Conservation (phyloP, 2,888 invertebrate species). For the Euplexia lucipara region DNA sequence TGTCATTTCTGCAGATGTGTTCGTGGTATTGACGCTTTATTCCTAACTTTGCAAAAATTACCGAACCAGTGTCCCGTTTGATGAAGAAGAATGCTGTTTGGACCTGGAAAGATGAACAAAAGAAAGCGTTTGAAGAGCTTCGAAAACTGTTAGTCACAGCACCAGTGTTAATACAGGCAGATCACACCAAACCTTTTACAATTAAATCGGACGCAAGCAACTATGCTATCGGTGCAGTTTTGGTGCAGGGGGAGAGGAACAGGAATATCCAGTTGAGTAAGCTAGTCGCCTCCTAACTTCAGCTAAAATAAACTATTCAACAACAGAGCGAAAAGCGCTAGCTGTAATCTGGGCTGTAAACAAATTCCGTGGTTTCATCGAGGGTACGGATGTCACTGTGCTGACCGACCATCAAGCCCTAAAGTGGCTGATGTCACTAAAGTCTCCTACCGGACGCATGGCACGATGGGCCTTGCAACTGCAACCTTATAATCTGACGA, state of each 20-base stretch:
- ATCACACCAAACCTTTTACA: not conserved
- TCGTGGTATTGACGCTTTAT: too few species aligned
- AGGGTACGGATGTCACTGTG: constrained; percentile 69
- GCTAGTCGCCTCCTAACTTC: too few species aligned
- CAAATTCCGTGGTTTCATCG: constrained; percentile 64
- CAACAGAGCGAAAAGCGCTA: constrained; percentile 9
- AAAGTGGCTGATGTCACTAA: constrained; percentile 71
- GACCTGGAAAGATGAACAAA: not conserved
- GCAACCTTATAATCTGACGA: constrained; percentile 1
- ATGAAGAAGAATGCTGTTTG: too few species aligned
- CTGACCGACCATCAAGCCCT: constrained; percentile 82
- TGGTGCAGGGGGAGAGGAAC: too few species aligned
- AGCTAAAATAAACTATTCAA: not conserved
- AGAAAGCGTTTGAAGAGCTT: not conserved
- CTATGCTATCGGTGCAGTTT: too few species aligned
- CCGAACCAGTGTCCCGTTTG: too few species aligned
- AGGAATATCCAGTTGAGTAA: too few species aligned
- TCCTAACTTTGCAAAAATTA: too few species aligned
- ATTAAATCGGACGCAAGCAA: not conserved
- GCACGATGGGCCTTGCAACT: constrained; percentile 1
- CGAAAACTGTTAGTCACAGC: not conserved
- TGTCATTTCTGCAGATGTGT: too few species aligned
- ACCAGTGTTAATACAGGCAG: not conserved
- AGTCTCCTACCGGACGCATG: not conserved
- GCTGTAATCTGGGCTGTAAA: constrained; percentile 54